phyloP scores from a whole-genome alignment of 2,113 vertebrate species.

The Uropsilus gracilis region DNA sequence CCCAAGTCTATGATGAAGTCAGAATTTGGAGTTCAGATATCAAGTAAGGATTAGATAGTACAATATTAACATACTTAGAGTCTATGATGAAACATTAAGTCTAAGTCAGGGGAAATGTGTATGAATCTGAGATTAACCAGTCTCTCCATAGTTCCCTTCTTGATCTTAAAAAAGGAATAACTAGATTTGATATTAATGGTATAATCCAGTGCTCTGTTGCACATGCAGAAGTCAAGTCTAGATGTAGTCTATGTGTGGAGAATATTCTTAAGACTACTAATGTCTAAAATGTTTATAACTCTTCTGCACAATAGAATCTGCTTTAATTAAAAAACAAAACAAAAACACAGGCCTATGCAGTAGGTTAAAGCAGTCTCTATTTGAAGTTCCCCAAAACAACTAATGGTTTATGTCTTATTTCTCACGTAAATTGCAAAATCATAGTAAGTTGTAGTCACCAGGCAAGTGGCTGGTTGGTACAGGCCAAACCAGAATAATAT shows the following conservation, averaged over 20 bases:
- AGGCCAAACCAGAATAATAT: slow-evolving; percentile 14
- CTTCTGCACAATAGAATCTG: background rate
- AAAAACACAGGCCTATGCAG: background rate
- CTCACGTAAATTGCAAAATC: background rate
- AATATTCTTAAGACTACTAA: too few relatives aligned
- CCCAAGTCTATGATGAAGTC: background rate
- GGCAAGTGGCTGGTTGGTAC: too few relatives aligned
- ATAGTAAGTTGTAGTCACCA: background rate
- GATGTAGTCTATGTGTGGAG: too few relatives aligned
- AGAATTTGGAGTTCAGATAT: background rate
- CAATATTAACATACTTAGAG: too few relatives aligned
- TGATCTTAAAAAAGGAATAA: background rate
- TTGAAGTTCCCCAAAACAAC: background rate
- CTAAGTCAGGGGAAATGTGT: too few relatives aligned
- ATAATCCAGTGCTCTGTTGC: background rate
- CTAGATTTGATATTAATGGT: background rate
- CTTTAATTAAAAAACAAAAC: background rate
- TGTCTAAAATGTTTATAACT: background rate
- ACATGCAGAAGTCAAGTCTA: background rate
- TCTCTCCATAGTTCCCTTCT: background rate
- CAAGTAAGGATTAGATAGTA: background rate
- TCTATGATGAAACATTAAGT: background rate
- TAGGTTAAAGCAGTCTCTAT: background rate
- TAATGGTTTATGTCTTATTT: background rate
- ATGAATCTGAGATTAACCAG: background rate